Percentiles rank a stretch among this genome's conserved stretches.
Conservation (phyloP, 2,888 invertebrate genomes). For the Chrysodeixis includens region DNA sequence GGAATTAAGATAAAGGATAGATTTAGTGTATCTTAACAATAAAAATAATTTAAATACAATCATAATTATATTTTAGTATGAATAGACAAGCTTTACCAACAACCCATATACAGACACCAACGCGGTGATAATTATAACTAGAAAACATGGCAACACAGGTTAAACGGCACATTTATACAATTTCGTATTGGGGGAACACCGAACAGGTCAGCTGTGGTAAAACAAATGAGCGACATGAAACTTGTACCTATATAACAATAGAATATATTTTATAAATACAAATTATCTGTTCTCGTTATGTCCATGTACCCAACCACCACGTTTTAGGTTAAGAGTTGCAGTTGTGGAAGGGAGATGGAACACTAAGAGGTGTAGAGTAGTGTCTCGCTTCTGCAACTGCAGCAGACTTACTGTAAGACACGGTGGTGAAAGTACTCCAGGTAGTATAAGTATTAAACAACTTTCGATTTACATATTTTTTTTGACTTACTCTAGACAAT, state of each 20-base stretch:
- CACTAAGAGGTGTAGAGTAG: too few species aligned
- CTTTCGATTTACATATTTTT: too few species aligned
- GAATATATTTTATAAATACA: too few species aligned
- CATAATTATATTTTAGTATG: constrained; percentile 70
- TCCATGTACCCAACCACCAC: neutral
- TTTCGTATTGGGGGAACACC: constrained; percentile 37
- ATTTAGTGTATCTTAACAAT: constrained; percentile 78
- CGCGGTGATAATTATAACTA: constrained; percentile 68
- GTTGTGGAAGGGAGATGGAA: neutral
- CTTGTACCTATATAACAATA: neutral
- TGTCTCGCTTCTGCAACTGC: too few species aligned
- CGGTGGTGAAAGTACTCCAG: too few species aligned
- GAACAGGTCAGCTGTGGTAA: constrained; percentile 25
- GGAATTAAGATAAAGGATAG: constrained; percentile 85
- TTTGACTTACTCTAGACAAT: too few species aligned
- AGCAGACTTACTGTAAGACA: too few species aligned
- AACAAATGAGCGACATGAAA: constrained; percentile 6
- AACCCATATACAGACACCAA: constrained; percentile 84
- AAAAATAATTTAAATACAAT: constrained; percentile 77
- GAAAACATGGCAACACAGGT: constrained; percentile 67
- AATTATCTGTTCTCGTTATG: neutral
- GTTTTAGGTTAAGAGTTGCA: neutral
- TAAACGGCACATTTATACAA: constrained; percentile 45
- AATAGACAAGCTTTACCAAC: constrained; percentile 77
- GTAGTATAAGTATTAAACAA: too few species aligned